Percentiles rank a stretch among this genome's conserved stretches.
phyloP scores from a whole-genome alignment of 2,113 vertebrate genomes.

The Morone saxatilis region DNA sequence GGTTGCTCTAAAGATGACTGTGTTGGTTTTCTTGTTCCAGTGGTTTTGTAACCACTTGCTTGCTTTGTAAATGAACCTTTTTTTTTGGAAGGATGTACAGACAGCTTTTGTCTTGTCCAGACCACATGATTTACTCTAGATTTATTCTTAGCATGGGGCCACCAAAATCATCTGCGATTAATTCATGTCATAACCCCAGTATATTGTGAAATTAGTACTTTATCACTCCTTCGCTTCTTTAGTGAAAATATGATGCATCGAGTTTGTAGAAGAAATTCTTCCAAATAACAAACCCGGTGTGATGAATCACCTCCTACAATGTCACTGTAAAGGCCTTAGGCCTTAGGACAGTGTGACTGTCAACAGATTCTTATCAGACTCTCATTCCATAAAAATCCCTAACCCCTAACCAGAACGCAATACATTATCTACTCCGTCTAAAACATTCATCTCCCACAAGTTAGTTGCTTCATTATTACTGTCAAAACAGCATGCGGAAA shows the following conservation, averaged over 20 bases:
- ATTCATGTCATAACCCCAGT: conserved; percentile 4
- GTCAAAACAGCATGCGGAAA: conserved; percentile 17
- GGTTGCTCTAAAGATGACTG: not conserved
- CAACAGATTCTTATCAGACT: no score
- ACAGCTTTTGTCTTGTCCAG: not conserved
- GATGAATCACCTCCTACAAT: no score
- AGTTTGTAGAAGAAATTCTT: not conserved
- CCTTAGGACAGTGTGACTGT: no score
- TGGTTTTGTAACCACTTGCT: not conserved
- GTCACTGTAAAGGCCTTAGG: no score
- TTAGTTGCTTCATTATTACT: conserved; percentile 10
- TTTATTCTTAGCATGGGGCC: conserved; percentile 12
- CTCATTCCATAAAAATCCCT: no score
- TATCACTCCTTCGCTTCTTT: not conserved
- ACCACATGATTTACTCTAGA: not conserved
- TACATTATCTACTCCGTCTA: no score
- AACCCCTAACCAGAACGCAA: no score
- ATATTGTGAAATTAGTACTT: conserved; percentile 13
- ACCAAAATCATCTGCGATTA: conserved; percentile 27
- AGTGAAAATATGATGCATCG: conserved; percentile 36
- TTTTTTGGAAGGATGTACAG: not conserved
- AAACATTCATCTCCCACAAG: no score
- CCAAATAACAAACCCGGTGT: no score
- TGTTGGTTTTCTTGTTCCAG: conserved; percentile 19
- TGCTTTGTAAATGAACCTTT: conserved; percentile 7